Evolutionary conservation across 2,888 invertebrate species (phyloP), one percentile per base, ranked within the genome.

Genomic region (Sicus ferrugineus): DNA sequence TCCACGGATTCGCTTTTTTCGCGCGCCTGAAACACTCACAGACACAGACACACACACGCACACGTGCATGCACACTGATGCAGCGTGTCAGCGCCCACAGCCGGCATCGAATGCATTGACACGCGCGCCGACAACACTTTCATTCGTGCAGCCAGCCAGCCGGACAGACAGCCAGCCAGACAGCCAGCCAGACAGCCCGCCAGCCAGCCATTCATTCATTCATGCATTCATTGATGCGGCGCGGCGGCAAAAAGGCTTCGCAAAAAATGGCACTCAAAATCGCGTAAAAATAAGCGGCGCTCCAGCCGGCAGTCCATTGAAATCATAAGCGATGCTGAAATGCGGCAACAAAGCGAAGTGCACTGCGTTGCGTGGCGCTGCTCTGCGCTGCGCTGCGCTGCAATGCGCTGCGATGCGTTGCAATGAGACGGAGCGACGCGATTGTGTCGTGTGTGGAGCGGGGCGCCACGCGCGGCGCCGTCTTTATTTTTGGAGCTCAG

Each of bases 141-240:
- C 46, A 54, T 54, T 54, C 54, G 28, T 54, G 14, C 54, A 3
- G 28, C 54, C 54, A 28, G 23, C 28, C 54, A n/a, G n/a, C n/a
- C n/a, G n/a, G n/a, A n/a, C n/a, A n/a, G n/a, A n/a, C n/a, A n/a
- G n/a, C n/a, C n/a, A n/a, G n/a, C n/a, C n/a, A n/a, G n/a, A n/a
- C n/a, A n/a, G n/a, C n/a, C n/a, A n/a, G n/a, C n/a, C n/a, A n/a
- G n/a, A n/a, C n/a, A n/a, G n/a, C n/a, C 54, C 2, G 28, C 54
- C 54, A 28, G 23, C 28, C 54, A 54, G 23, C 3, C 54, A 54
- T 23, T 52, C 26, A 54, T 23, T 14, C 28, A 26, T 23, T 54
- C 54, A 54, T 54, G 54, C 54, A 28, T 23, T 54, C 54, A 54
- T 26, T 23, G 54, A 26, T 54, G 54, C 28, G 28, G 54, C 54